Conservation (phyloP, 1,140 invertebrate species). For the Neoseiulus cucumeris region DNA sequence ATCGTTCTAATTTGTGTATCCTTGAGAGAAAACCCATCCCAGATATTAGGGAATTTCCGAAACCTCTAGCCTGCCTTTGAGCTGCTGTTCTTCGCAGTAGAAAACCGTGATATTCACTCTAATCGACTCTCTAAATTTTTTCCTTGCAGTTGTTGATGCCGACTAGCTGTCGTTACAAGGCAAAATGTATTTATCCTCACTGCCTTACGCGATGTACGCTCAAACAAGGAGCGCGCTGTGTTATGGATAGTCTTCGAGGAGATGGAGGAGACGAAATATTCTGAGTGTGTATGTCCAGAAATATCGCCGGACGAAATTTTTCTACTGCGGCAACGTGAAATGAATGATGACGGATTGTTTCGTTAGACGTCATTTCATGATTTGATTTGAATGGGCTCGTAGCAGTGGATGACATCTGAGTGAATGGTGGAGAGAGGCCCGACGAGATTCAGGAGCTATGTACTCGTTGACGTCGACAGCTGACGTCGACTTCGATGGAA, state of each 20-base stretch:
- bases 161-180: conserved; percentile 9
- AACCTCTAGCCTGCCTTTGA: no score
- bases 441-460: not conserved
- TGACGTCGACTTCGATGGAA: no score
- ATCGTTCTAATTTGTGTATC: no score
- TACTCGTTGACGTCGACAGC: not conserved
- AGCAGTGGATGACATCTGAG: no score
- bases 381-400: no score
- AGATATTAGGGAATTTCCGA: no score
- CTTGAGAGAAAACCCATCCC: no score
- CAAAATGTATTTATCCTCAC: conserved; percentile 3
- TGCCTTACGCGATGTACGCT: conserved; percentile 1
- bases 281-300: not conserved
- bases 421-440: no score
- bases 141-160: conserved; percentile 10
- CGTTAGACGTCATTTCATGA: no score
- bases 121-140: not conserved
- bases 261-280: not conserved
- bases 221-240: not conserved
- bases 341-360: not conserved
- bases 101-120: not conserved
- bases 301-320: not conserved
- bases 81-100: no score
- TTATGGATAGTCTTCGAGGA: not conserved
- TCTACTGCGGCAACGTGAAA: not conserved